Base-by-base conservation (phyloP, 1,140 invertebrate species). In the Drosophila chauvacae region DNA sequence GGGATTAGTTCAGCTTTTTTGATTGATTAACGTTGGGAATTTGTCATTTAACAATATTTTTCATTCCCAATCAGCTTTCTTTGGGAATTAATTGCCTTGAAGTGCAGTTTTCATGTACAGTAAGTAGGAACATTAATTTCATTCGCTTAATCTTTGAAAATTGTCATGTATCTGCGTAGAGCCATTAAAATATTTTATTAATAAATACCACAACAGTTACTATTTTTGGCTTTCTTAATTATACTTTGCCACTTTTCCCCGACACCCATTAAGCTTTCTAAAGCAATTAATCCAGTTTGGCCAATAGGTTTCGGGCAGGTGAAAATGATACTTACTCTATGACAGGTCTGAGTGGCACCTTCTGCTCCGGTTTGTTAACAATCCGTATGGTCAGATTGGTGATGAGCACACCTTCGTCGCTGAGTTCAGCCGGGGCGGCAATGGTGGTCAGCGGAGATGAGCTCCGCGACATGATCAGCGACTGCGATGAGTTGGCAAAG, bases 371-470 rank as follows among this genome's bases (percentile, higher is more conserved):
- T 0, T 96, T 95, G 87, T 96, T 95, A 0, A 97, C 96, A 16
- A 97, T 95, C 79, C 97, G 96, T 37, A 97, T 95, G 4, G 96
- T 97, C 2, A 97, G 95, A 81, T 97, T 97, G 4, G 96, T 97
- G 11, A 96, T 94, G 14, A 97, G 93, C 7, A 95, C 95, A 2
- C 95, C 81, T 45, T 96, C 95, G 16, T 93, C 93, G 55, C 56
- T 91, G 11, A 90, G 77, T 20, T 92, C 91, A 4, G 74, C 58
- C 0, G 69, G 69, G 1, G 84, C 61, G 10, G 84, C 78, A 14
- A 64, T 63, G 50, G 84, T 81, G 11, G 86, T 90, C 26, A 90
- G 48, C 0, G 83, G 78, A 2, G 73, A 57, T 0, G 81, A 66
- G 39, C 84, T 91, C 0, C 91, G 84, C 1, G 87, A 79, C 42